phyloP scores from a whole-genome alignment of 2,113 vertebrate species.

The Paradisaea rubra region DNA sequence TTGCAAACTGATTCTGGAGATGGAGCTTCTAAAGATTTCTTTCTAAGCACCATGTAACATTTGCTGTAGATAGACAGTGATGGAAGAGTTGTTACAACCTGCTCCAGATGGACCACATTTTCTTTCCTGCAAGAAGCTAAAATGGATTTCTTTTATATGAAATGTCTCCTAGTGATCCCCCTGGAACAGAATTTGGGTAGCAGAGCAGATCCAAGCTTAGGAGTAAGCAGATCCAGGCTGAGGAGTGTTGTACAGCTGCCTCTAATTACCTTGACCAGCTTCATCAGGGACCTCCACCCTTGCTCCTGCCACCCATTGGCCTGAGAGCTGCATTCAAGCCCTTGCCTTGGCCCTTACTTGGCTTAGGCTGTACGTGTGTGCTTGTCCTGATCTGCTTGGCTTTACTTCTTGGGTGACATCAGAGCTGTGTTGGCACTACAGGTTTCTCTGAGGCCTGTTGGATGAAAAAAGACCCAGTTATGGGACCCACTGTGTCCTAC shows the following conservation, averaged over 20 bases:
- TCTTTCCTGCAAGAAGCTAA: neutral
- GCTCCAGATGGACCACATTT: neutral
- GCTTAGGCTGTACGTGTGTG: too few species aligned
- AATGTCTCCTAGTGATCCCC: neutral
- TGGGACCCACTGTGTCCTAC: neutral
- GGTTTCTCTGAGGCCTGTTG: neutral
- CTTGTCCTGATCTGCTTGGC: neutral
- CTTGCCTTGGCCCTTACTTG: neutral
- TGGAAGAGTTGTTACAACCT: neutral
- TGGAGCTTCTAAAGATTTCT: neutral
- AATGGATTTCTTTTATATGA: neutral
- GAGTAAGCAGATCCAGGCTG: neutral
- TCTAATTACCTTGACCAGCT: neutral
- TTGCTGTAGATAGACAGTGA: neutral
- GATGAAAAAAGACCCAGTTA: neutral
- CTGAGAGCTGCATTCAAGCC: neutral
- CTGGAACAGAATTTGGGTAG: neutral
- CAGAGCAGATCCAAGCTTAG: neutral
- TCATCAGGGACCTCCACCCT: neutral
- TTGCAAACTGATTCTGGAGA: neutral
- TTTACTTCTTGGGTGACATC: neutral
- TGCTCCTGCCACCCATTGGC: neutral
- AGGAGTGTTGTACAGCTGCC: neutral
- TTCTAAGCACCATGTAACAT: neutral
- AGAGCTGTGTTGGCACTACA: neutral